Evolutionary conservation across 1,140 invertebrate species (phyloP), one percentile per base, ranked within the genome.

Genomic region (Druon quercuslanigerum): DNA sequence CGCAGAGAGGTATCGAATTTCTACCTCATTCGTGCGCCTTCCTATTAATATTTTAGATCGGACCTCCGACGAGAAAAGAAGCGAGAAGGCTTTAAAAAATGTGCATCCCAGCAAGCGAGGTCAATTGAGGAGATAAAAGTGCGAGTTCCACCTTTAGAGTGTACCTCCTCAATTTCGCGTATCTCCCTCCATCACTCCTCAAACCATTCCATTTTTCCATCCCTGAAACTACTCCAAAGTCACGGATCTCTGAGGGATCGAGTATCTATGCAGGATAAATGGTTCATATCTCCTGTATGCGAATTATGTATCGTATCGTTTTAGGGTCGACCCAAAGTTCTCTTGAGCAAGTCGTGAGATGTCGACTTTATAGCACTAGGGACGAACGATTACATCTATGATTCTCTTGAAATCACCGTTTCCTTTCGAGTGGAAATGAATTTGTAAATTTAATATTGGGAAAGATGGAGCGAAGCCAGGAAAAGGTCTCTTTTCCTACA

Each of bases 231-330:
- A 46, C 16, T 4, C 12, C 60, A n/a, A 40, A 66, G 60, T 46
- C 60, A 66, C 60, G 60, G 60, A 66, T 66, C 60, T n/a, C 33
- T 66, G 60, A 66, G 60, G 60, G 60, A 66, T 66, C 60, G 25
- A 66, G 33, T 40, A 66, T 66, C 33, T 33, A 16, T 33, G 9
- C 25, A 66, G 60, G 60, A 66, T 66, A 66, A 66, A 66, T 66
- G 14, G 60, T 66, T 33, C 60, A 14, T 33, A 66, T 66, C 60
- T 66, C 13, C 60, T 40, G 9, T 46, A 40, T 66, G 14, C 60
- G 60, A 66, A 66, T 66, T 66, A 66, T 66, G 25, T 66, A 66
- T 66, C 33, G n/a, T 33, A 66, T 66, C 60, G 60, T 66, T 66
- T 66, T 66, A 66, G 60, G 60, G 60, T 40, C 60, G 60, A 66